Percentiles rank a stretch among this genome's conserved stretches.
Evolutionary conservation across 2,797 vertebrate species (phyloP).

Genomic region (Arctocebus calabarensis): DNA sequence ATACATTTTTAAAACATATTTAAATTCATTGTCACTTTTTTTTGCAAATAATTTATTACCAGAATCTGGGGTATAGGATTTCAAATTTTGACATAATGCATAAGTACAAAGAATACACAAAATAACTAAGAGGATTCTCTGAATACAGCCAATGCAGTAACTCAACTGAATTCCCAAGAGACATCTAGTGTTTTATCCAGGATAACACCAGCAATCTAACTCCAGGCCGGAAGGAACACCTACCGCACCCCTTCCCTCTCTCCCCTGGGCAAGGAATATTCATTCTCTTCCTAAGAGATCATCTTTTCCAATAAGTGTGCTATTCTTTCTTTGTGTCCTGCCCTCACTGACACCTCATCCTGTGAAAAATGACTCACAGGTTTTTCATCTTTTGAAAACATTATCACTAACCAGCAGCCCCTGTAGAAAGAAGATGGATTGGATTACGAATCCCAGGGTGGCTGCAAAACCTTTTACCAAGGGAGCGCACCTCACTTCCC

Average conservation of each 20-base stretch:
- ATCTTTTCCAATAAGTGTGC: slow-evolving; percentile 78
- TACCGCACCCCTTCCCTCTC: slow-evolving; percentile 10
- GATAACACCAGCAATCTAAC: slow-evolving; percentile 48
- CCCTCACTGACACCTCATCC: slow-evolving; percentile 76
- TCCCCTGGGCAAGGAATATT: slow-evolving; percentile 61
- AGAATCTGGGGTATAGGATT: slow-evolving; percentile 41
- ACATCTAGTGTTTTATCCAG: slow-evolving; percentile 31
- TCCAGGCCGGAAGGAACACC: neutral
- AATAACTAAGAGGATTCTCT: slow-evolving; percentile 56
- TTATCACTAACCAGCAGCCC: slow-evolving; percentile 76
- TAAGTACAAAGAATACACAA: slow-evolving; percentile 44
- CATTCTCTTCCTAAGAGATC: slow-evolving; percentile 76
- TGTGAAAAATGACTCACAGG: slow-evolving; percentile 80
- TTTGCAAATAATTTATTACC: slow-evolving; percentile 57
- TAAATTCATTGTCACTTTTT: slow-evolving; percentile 65
- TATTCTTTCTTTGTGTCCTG: slow-evolving; percentile 72
- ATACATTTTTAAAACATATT: slow-evolving; percentile 66
- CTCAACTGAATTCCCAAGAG: slow-evolving; percentile 56
- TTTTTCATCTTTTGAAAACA: slow-evolving; percentile 83
- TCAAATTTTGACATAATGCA: slow-evolving; percentile 50
- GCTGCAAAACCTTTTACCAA: slow-evolving; percentile 73
- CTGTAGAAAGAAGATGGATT: slow-evolving; percentile 76
- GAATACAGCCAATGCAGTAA: slow-evolving; percentile 18
- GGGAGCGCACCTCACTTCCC: neutral
- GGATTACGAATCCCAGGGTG: slow-evolving; percentile 68